Percentiles rank a stretch among this genome's conserved stretches.
Conservation (phyloP, 2,113 vertebrate species). For the Glaucomys volans region DNA sequence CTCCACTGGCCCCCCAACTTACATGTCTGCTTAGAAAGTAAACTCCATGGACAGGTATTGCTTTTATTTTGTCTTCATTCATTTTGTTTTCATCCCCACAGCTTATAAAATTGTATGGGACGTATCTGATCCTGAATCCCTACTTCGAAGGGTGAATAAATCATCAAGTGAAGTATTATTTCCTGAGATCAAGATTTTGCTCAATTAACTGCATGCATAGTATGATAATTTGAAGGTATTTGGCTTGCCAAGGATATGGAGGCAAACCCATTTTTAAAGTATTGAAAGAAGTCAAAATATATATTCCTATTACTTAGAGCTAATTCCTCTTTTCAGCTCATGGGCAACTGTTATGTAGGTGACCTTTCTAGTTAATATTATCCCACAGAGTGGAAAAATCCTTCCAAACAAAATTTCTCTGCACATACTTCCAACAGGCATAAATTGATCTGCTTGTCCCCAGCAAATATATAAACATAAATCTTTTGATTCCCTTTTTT, state of each 20-base stretch:
- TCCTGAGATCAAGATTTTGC: neutral
- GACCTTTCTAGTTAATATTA: constrained; percentile 17
- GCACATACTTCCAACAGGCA: neutral
- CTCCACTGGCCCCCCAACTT: neutral
- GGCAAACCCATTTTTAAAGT: neutral
- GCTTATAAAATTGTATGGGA: neutral
- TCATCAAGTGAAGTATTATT: neutral
- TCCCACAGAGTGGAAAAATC: neutral
- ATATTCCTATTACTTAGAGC: neutral
- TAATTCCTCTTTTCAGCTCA: neutral
- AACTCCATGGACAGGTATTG: neutral
- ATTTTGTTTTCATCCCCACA: neutral
- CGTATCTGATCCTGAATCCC: neutral
- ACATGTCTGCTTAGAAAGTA: neutral
- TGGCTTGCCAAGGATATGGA: neutral
- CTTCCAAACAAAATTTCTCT: constrained; percentile 1
- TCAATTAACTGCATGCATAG: neutral
- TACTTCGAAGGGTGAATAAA: neutral
- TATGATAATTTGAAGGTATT: neutral
- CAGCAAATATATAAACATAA: neutral
- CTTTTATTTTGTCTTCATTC: neutral
- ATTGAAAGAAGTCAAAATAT: neutral
- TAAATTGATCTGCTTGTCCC: neutral
- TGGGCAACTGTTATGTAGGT: neutral
- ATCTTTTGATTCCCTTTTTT: neutral